A percentile compares a stretch with the other conserved stretches of the same genome.
Evolutionary conservation across 2,113 vertebrate genomes (phyloP).

Genomic region (Microcebus lehilahytsara): DNA sequence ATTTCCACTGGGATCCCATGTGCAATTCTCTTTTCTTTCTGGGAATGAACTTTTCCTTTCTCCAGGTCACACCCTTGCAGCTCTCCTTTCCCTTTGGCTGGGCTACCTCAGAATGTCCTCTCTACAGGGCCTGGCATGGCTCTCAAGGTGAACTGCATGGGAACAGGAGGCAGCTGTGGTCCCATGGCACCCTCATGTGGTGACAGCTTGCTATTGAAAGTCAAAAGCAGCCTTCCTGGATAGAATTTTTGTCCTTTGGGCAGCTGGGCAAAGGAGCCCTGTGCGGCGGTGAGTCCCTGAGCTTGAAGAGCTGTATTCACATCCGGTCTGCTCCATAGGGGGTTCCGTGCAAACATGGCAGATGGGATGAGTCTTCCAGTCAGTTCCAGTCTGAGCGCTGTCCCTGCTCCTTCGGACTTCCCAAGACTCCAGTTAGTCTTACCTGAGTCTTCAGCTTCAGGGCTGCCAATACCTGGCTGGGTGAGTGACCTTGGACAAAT

Average conservation of each 20-base stretch:
- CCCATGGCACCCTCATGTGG: constrained; percentile 19
- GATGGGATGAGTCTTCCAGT: not conserved
- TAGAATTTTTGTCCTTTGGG: not conserved
- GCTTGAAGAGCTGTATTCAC: not conserved
- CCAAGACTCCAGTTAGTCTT: not conserved
- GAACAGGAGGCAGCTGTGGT: not conserved
- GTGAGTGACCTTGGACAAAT: not conserved
- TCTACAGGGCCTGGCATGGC: not conserved
- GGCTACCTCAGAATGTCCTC: not conserved
- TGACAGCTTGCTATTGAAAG: not conserved
- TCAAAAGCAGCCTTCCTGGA: not conserved
- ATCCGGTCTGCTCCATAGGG: rapidly evolving
- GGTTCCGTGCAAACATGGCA: not conserved
- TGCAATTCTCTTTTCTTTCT: not conserved
- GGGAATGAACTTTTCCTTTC: not conserved
- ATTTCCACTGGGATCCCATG: constrained; percentile 19
- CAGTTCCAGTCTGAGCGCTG: not conserved
- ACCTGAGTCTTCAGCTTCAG: not conserved
- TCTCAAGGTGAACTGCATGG: not conserved
- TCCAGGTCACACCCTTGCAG: not conserved
- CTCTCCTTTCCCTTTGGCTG: not conserved
- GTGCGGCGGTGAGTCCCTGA: not conserved
- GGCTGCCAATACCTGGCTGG: not conserved
- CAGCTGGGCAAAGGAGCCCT: not conserved
- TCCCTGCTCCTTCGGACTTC: not conserved